Evolutionary conservation across 2,797 vertebrate genomes (phyloP), one percentile per base, ranked within the genome.

Genomic region (Alosa sapidissima): DNA sequence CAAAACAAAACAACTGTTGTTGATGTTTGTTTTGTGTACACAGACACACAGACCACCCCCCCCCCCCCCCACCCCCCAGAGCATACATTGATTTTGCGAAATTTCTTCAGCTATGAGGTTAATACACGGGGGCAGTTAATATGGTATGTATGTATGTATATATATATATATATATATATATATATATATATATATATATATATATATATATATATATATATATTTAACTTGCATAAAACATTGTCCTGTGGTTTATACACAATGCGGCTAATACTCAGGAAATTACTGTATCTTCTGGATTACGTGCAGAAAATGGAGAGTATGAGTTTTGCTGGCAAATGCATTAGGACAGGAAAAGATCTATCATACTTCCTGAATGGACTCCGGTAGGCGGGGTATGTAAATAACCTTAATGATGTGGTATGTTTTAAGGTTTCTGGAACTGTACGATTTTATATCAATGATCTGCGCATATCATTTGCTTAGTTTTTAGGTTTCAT

Each of bases 271-370:
- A 28, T 28, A 28, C 28, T 28, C 28, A 28, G 28, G 28, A 28
- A 28, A 28, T 28, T 0, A 28, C 28, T 60, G n/a, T n/a, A n/a
- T 54, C 28, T 28, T 62, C 5, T 47, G 36, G 14, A 41, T 75
- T 8, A 75, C 36, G 6, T 78, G 36, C 41, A 47, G 41, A 47
- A 47, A 78, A 78, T 47, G 72, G 72, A 65, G 60, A 47, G 16
- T 78, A 8, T 78, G 36, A 78, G 14, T 78, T 19, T 78, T 9
- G 1, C 72, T 45, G 14, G 36, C 72, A 47, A 36, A 78, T 78
- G 72, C 72, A 78, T 28, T 36, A 78, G 36, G 72, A 78, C 36
- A 47, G 72, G 72, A 78, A 47, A 45, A 78, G 72, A 78, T 19
- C 72, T 6, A 21, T 78, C 41, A 8, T 10, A 78, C 72, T 78